Evolutionary conservation across 2,113 vertebrate species (phyloP).

Genomic region (Oryzias woworae): DNA sequence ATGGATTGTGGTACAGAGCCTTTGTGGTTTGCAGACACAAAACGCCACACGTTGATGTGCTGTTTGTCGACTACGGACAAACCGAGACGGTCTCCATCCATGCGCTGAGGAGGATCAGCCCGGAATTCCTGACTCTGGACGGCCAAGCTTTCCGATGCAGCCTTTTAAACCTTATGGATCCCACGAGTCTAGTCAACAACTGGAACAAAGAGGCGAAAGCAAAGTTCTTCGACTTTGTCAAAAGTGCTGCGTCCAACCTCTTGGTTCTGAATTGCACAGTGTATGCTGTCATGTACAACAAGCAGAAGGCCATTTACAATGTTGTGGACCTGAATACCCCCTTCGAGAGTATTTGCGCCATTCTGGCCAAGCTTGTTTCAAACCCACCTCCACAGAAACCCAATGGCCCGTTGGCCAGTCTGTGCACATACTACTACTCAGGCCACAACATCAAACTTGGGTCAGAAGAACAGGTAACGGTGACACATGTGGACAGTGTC

Average conservation of each 20-base stretch:
- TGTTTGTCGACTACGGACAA: constrained; percentile 90
- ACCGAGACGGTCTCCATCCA: constrained; percentile 73
- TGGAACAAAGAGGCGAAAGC: constrained; percentile 80
- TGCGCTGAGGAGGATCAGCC: constrained; percentile 76
- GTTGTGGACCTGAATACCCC: constrained; percentile 91
- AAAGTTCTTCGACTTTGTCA: constrained; percentile 83
- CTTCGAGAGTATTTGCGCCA: constrained; percentile 84
- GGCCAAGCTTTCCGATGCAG: constrained; percentile 92
- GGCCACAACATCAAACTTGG: constrained; percentile 86
- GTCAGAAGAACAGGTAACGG: constrained; percentile 82
- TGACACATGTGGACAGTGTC: constrained; percentile 81
- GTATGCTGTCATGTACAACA: constrained; percentile 85
- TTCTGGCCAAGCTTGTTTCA: constrained; percentile 76
- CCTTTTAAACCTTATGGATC: constrained; percentile 85
- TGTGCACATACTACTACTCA: constrained; percentile 89
- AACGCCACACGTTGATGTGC: constrained; percentile 76
- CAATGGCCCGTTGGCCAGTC: constrained; percentile 69
- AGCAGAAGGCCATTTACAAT: constrained; percentile 79
- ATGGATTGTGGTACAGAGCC: constrained; percentile 87
- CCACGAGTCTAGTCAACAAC: constrained; percentile 69
- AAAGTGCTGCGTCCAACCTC: constrained; percentile 57
- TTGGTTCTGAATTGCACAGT: constrained; percentile 85
- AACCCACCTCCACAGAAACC: constrained; percentile 60
- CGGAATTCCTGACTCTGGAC: constrained; percentile 79
- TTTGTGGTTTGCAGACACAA: constrained; percentile 74